Conservation (phyloP, 2,888 invertebrate species). For the Phlogophora meticulosa region DNA sequence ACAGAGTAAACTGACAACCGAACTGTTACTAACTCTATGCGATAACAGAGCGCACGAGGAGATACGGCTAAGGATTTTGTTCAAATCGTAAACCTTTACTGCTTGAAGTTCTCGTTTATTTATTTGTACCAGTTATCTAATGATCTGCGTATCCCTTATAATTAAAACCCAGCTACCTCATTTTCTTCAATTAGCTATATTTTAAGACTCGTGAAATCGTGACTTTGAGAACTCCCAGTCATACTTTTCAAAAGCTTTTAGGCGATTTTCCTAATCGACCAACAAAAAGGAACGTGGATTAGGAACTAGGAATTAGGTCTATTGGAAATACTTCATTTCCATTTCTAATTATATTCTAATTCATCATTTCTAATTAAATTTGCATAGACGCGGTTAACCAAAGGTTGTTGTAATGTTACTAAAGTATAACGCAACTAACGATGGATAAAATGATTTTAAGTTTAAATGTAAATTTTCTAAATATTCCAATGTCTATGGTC, state of each 20-base stretch:
- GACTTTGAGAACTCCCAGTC: neutral
- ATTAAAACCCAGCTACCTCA: neutral
- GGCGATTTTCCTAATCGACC: neutral
- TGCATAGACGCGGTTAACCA: neutral
- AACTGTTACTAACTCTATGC: constrained; percentile 50
- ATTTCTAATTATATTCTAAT: no score
- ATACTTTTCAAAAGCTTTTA: neutral
- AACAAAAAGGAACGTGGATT: no score
- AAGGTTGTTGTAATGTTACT: neutral
- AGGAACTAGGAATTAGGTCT: no score
- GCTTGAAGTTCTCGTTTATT: neutral
- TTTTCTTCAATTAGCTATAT: constrained; percentile 10
- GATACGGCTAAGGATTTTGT: constrained; percentile 31
- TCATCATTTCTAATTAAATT: neutral
- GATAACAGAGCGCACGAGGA: constrained; percentile 31
- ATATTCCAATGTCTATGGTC: constrained; percentile 52
- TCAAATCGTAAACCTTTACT: constrained; percentile 16
- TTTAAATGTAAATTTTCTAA: constrained; percentile 20
- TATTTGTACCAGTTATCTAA: neutral
- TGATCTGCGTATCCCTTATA: neutral
- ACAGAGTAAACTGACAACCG: constrained; percentile 65
- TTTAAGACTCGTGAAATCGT: constrained; percentile 16
- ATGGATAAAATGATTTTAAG: neutral
- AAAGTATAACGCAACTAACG: neutral
- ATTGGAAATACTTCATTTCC: neutral